Base-by-base conservation (phyloP, 2,797 vertebrate species). In the Tokudaia muenninki region DNA sequence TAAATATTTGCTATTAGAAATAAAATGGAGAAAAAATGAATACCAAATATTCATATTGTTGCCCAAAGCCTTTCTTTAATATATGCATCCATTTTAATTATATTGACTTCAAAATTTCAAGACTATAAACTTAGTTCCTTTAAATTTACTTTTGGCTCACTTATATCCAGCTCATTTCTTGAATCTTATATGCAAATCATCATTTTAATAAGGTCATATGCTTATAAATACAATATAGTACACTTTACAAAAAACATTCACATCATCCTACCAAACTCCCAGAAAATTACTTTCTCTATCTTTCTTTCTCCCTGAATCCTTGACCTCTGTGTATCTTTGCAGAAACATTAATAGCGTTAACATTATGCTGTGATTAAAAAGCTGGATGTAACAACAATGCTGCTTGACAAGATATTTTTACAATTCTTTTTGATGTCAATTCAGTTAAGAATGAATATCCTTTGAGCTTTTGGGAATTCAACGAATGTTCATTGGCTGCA, bases 391-490 rank as follows among this genome's bases (percentile, higher is more conserved):
- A 95, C 96, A 98, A 98, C 97, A 98, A 98, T 98, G 90, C 92
- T 97, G 93, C 95, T 97, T 98, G 97, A 98, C 97, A 97, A 98
- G 98, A 97, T 98, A 98, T 97, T 98, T 98, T 98, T 97, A 97
- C 97, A 98, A 98, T 98, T 98, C 95, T 98, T 98, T 98, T 98
- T 98, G 91, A 98, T 98, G 98, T 97, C 97, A 96, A 96, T 97
- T 98, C 98, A 98, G 91, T 98, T 98, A 96, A 97, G 97, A 98
- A 97, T 97, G 94, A 96, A 97, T 98, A 97, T 98, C 96, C 97
- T 98, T 98, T 98, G 98, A 98, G 98, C 97, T 98, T 96, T 97
- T 97, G 91, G 88, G 98, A 98, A 98, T 98, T 97, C 98, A 98
- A 91, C 98, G 96, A 89, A 94, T 98, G 90, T 96, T 97, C 97